Evolutionary conservation across 2,888 invertebrate species (phyloP).

Genomic region (Amphimallon solstitiale): DNA sequence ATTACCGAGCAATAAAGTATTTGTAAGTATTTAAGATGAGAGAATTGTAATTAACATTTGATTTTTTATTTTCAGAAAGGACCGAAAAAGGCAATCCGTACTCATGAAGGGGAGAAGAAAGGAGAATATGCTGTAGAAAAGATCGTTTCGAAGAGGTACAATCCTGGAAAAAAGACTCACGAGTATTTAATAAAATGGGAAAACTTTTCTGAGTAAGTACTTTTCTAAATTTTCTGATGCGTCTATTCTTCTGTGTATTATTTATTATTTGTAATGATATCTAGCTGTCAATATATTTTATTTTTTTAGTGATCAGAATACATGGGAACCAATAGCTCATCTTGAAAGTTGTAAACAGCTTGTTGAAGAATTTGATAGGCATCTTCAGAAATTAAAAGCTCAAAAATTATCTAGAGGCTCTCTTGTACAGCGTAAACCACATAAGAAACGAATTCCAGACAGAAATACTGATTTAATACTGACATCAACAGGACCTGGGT

Average conservation of each 20-base stretch:
- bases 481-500: conserved; percentile 64
- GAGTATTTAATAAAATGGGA: conserved; percentile 91
- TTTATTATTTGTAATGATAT: not conserved
- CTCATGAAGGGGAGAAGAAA: conserved; percentile 54
- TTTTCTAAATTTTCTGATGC: not conserved
- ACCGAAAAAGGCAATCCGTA: conserved; percentile 43
- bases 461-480: conserved; percentile 56
- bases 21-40: not conserved
- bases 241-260: too few relatives aligned
- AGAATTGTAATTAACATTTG: not conserved
- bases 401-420: conserved; percentile 50
- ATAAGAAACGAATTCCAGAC: conserved; percentile 24
- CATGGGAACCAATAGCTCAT: conserved; percentile 85
- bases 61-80: conserved; percentile 18
- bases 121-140: conserved; percentile 82
- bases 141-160: conserved; percentile 85
- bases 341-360: conserved; percentile 80
- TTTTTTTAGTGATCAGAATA: conserved; percentile 75
- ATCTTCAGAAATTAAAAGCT: conserved; percentile 77
- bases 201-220: conserved; percentile 76
- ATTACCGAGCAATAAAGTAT: conserved; percentile 48
- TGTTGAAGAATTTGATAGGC: conserved; percentile 83
- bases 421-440: conserved; percentile 34
- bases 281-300: not conserved
- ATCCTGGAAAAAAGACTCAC: conserved; percentile 78